These are phyloP conservation scores for Trichosurus vulpecula DNA, from an alignment of 2,797 vertebrate species.

Conservation along the genomic window DNA sequence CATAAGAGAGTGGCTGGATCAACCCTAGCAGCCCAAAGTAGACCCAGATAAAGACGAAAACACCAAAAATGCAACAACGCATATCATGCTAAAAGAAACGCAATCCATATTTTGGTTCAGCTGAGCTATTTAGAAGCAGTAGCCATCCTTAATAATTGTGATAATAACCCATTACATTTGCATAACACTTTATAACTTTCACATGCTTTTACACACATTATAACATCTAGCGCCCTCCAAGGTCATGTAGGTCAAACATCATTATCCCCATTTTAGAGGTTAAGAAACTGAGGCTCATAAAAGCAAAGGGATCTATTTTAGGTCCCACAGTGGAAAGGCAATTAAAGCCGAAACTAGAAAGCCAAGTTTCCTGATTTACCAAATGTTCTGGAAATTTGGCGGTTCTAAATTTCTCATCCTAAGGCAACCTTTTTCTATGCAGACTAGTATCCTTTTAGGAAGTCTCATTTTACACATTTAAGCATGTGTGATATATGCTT, in stretches of 20 bases:
- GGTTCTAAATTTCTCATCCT: not conserved
- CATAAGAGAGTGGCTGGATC: not conserved
- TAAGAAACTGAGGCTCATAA: not conserved
- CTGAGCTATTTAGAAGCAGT: not conserved
- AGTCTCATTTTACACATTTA: not conserved
- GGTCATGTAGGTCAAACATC: not conserved
- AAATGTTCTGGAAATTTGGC: not conserved
- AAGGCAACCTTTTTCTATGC: not conserved
- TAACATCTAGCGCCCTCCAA: not conserved
- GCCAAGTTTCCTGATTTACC: not conserved
- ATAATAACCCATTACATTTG: not conserved
- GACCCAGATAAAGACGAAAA: not conserved
- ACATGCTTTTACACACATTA: not conserved
- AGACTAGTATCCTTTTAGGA: not conserved
- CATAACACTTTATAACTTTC: not conserved
- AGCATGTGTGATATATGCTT: not conserved
- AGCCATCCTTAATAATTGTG: not conserved
- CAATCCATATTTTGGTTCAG: not conserved
- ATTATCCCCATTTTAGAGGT: not conserved
- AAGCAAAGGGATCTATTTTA: not conserved
- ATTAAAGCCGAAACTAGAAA: not conserved
- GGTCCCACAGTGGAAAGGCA: not conserved
- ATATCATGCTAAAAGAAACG: not conserved
- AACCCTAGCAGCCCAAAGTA: not conserved
- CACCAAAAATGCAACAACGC: not conserved